Percentiles rank a stretch among this genome's conserved stretches.
phyloP scores from a whole-genome alignment of 2,888 invertebrate species.

The Antheraea assamensis region DNA sequence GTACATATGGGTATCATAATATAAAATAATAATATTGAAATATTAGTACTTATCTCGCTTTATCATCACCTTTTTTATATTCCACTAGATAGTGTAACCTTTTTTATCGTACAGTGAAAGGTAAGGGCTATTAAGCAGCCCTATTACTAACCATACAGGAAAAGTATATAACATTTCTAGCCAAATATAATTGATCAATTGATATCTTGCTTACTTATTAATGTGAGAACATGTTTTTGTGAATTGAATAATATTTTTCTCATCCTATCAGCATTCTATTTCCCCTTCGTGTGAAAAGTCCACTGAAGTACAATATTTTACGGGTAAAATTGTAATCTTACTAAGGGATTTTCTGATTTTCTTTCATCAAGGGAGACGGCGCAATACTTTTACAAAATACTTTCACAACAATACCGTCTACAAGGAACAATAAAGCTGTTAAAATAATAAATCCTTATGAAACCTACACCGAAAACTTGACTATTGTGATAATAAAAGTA shows the following conservation, averaged over 20 bases:
- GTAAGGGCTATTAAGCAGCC: too few species aligned
- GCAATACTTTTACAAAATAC: constrained; percentile 15
- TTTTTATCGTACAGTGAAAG: too few species aligned
- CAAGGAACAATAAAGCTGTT: constrained; percentile 33
- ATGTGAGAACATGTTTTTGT: neutral
- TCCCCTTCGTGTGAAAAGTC: neutral
- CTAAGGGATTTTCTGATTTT: constrained; percentile 24
- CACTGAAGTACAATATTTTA: constrained; percentile 7
- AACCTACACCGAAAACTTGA: constrained; percentile 16
- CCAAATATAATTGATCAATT: neutral
- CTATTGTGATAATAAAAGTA: constrained; percentile 18
- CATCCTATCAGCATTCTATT: neutral
- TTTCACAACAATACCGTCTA: constrained; percentile 28
- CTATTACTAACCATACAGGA: too few species aligned
- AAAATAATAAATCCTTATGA: constrained; percentile 32
- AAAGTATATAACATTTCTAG: too few species aligned
- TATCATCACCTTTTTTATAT: too few species aligned
- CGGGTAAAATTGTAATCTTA: constrained; percentile 29
- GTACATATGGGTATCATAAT: too few species aligned
- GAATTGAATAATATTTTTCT: neutral
- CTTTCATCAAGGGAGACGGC: constrained; percentile 23
- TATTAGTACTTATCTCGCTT: too few species aligned
- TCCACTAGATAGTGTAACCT: too few species aligned
- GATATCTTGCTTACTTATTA: too few species aligned
- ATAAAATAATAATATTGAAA: too few species aligned